Conservation (phyloP, 2,797 vertebrate species). For the Discoglossus pictus region DNA sequence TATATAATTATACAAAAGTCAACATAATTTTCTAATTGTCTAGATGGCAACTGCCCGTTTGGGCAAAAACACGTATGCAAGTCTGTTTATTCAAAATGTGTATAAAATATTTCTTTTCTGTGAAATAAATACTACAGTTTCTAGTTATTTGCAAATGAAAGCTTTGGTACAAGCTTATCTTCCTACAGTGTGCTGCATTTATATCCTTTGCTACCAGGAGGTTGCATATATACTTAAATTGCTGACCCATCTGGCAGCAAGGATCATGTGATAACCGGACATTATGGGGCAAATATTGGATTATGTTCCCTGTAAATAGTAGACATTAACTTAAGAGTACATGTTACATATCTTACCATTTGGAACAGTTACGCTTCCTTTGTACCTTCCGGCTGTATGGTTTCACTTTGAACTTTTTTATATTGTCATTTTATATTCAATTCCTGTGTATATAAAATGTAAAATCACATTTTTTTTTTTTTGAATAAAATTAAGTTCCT, state of each 20-base stretch:
- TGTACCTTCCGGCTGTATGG: conserved; percentile 92
- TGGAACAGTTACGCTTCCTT: conserved; percentile 94
- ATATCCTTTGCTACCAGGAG: conserved; percentile 43
- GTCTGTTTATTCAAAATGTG: conserved; percentile 77
- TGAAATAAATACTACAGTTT: conserved; percentile 92
- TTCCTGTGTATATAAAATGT: conserved; percentile 94
- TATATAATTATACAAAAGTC: conserved; percentile 60
- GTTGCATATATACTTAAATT: conserved; percentile 27
- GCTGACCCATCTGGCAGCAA: conserved; percentile 34
- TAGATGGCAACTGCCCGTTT: conserved; percentile 72
- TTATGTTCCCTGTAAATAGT: conserved; percentile 88
- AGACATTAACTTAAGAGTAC: conserved; percentile 88
- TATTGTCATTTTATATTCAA: conserved; percentile 99
- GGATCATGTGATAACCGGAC: conserved; percentile 64
- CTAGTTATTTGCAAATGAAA: conserved; percentile 95
- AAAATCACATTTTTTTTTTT: conserved; percentile 87
- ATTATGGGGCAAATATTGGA: conserved; percentile 70
- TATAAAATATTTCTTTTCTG: conserved; percentile 72
- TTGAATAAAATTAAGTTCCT: conserved; percentile 89
- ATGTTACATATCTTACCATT: conserved; percentile 88
- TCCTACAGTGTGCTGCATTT: conserved; percentile 82
- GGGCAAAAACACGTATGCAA: conserved; percentile 82
- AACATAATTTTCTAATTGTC: conserved; percentile 70
- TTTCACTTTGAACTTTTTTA: conserved; percentile 91
- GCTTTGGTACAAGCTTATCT: conserved; percentile 93